Evolutionary conservation across 2,113 vertebrate species (phyloP), one percentile per base, ranked within the genome.

Genomic region (Leptobrachium ailaonicum): DNA sequence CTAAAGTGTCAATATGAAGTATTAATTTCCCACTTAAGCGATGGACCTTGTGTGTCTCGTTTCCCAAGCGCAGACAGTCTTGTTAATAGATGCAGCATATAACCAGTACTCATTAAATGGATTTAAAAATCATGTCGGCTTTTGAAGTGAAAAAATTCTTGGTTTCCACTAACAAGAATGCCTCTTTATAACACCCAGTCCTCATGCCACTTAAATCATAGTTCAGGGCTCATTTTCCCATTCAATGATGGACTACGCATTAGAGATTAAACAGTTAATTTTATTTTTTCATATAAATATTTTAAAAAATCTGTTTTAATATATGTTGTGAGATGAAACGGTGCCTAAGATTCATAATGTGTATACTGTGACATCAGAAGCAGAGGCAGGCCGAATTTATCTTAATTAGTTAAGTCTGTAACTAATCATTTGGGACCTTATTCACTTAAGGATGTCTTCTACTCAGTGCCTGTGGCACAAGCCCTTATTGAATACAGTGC

Each of bases 331-430:
- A 72, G 72, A 75, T 73, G 71, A 81, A 69, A 63, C 79, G 7
- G 71, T 73, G 79, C 72, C 54, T n/a, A 81, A 81, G 79, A 81
- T 81, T 81, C 74, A 81, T 81, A 60, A 53, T 69, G 44, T n/a
- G 79, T 60, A 4, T 9, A 66, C 32, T 53, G 79, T 81, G 79
- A 81, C 79, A 81, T 81, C 79, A 81, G 78, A 74, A 68, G 77
- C 77, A 66, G 64, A 80, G 79, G 79, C 79, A 81, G 79, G 72
- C 72, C 54, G 66, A 81, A 81, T 81, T 81, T 75, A 81, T 81
- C 79, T 81, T 81, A 81, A 81, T 81, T 81, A 81, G 79, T 75
- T 60, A 63, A 75, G 79, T 75, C 79, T 81, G 79, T 81, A 81
- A 81, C 71, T 75, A 81, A 81, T 81, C 79, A 81, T 71, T 69